Evolutionary conservation across 2,888 invertebrate genomes (phyloP), one percentile per base, ranked within the genome.

Genomic region (Amphipyra tragopoginis): DNA sequence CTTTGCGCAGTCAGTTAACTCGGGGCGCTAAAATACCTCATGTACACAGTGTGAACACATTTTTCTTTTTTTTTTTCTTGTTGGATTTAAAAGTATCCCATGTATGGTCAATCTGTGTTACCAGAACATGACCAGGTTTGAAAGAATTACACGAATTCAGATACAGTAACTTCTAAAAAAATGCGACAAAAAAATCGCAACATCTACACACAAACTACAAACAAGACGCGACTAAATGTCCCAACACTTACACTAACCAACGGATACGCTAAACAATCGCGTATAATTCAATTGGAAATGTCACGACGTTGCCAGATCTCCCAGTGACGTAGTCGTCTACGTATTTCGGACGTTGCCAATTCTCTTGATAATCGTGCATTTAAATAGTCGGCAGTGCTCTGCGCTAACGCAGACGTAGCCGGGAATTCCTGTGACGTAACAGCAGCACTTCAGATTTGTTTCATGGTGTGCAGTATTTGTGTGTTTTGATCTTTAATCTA

Each of bases 311-410:
- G 78, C 67, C 62, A 76, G 65, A 40, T 67, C 38, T 55, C 52
- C 8, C n/a, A 21, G 62, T 75, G 75, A 71, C 75, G 78, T 71
- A 47, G 29, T 13, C 50, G 65, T 71, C 58, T 49, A 75, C 60
- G 67, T 71, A 78, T 75, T 76, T 71, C 13, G 38, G 13, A 55
- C 60, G 78, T 61, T 75, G 75, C 78, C 78, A 66, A 71, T 63
- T 54, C 50, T 77, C 49, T 40, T 42, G 48, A 57, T 53, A 47
- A 62, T 58, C 44, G 52, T 51, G 39, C 52, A 44, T 77, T 65
- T 59, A 65, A 66, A 73, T 74, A 65, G 49, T 57, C 14, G n/a
- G 21, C 2, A 64, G 56, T 62, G 45, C 49, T 75, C 47, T 49
- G 34, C 11, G 21, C 33, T 13, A 14, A 21, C 15, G 15, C 34